Evolutionary conservation across 2,888 invertebrate species (phyloP), one percentile per base, ranked within the genome.

Genomic region (Trichopoda pennipes): DNA sequence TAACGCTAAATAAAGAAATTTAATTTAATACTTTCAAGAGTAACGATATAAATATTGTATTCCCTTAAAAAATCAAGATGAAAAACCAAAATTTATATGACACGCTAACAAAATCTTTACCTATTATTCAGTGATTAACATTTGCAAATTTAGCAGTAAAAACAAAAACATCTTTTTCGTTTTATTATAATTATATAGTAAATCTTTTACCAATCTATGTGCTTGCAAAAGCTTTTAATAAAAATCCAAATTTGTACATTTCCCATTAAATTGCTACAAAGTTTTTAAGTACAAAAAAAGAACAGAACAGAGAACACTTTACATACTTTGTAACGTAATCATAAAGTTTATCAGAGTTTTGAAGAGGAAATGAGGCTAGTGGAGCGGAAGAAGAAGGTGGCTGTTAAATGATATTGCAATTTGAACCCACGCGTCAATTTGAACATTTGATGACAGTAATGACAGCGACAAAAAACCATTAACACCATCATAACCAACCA

Each of bases 391-490:
- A 28, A 51, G 44, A 19, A 10, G 42, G 47, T 17, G 44, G 10
- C 51, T 35, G 44, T 55, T 73, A 68, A 69, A 63, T 74, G 64
- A 73, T 73, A 74, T 74, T 73, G 77, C 81, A 81, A 77, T 77
- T 77, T 77, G 47, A 74, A 60, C 47, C 68, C 82, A 75, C 63
- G 55, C 61, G 55, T 75, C 53, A 73, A 80, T 75, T 83, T 70
- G 38, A 66, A 69, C 49, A 73, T 73, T 81, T 76, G 82, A 76
- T 76, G 72, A 83, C 66, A 76, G 56, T 72, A 72, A 73, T 76
- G 75, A 73, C 75, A 76, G 63, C 79, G 61, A 60, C 79, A 68
- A 80, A 68, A 80, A 75, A 83, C 79, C 63, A 76, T 83, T 83
- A 75, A 76, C 75, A 76, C 72, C 61, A 76, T 73, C 75, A 73